Evolutionary conservation across 1,140 invertebrate genomes (phyloP).

Genomic region (Magallana gigas): DNA sequence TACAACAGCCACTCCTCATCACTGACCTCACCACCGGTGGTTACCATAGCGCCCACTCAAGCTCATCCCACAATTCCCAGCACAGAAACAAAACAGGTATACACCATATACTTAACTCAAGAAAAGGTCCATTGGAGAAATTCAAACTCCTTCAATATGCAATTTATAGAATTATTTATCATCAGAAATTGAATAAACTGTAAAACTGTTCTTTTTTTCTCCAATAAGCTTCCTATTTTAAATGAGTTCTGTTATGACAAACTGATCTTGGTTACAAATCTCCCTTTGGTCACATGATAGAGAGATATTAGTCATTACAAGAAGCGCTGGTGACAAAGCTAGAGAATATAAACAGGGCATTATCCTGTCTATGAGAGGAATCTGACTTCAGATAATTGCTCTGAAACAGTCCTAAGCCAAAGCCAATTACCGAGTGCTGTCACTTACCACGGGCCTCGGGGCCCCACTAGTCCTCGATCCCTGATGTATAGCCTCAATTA

Average conservation of each 20-base stretch:
- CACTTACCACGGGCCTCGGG: slow-evolving; percentile 13
- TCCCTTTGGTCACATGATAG: slow-evolving; percentile 20
- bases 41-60: slow-evolving; percentile 80
- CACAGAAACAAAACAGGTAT: slow-evolving; percentile 67
- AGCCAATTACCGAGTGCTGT: slow-evolving; percentile 23
- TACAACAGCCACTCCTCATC: slow-evolving; percentile 67
- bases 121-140: no score
- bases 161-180: no score
- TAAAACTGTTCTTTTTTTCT: no score
- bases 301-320: slow-evolving; percentile 24
- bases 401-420: slow-evolving; percentile 18
- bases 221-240: neutral
- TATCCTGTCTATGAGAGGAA: slow-evolving; percentile 12
- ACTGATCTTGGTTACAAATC: neutral
- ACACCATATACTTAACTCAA: neutral
- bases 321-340: slow-evolving; percentile 16
- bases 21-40: slow-evolving; percentile 78
- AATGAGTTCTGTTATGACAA: neutral
- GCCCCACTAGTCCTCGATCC: neutral
- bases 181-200: no score
- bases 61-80: slow-evolving; percentile 64
- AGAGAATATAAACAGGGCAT: slow-evolving; percentile 31
- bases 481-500: slow-evolving; percentile 31
- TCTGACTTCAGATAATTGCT: slow-evolving; percentile 26
- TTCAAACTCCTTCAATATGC: no score